Conservation (phyloP, 92 coral and sea anemone genomes). For the Porites divaricata region DNA sequence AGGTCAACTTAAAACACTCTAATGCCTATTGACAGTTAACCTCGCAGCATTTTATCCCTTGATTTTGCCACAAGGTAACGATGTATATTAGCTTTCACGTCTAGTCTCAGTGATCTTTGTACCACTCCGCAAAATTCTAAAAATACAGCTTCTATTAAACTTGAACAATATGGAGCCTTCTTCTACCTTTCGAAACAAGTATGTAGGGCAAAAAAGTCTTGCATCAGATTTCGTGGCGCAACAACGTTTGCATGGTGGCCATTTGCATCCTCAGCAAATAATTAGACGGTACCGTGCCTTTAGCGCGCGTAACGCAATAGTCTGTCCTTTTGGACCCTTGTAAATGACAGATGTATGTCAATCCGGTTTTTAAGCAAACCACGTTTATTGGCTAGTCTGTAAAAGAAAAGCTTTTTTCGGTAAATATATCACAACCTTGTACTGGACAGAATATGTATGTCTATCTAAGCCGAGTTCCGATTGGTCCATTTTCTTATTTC, state of each 20-base stretch:
- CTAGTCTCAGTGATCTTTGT: neutral
- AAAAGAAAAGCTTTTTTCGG: neutral
- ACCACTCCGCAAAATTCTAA: neutral
- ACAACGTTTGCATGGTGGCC: neutral
- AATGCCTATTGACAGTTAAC: neutral
- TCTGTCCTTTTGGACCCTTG: conserved; percentile 40
- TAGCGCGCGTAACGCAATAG: neutral
- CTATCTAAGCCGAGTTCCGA: neutral
- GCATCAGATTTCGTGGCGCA: neutral
- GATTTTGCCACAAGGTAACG: neutral
- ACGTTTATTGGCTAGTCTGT: conserved; percentile 21
- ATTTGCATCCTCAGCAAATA: conserved; percentile 3
- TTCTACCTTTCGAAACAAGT: neutral
- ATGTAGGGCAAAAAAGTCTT: neutral
- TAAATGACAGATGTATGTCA: conserved; percentile 19
- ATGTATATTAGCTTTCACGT: neutral
- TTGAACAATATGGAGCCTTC: neutral
- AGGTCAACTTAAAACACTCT: neutral
- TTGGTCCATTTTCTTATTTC: neutral
- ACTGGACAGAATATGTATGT: neutral
- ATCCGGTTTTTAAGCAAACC: too few relatives aligned
- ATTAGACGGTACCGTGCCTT: conserved; percentile 1
- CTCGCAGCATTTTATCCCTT: neutral
- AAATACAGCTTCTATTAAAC: neutral
- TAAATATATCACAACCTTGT: neutral